phyloP scores from a whole-genome alignment of 2,888 invertebrate species.

The Hydropsyche betteni region DNA sequence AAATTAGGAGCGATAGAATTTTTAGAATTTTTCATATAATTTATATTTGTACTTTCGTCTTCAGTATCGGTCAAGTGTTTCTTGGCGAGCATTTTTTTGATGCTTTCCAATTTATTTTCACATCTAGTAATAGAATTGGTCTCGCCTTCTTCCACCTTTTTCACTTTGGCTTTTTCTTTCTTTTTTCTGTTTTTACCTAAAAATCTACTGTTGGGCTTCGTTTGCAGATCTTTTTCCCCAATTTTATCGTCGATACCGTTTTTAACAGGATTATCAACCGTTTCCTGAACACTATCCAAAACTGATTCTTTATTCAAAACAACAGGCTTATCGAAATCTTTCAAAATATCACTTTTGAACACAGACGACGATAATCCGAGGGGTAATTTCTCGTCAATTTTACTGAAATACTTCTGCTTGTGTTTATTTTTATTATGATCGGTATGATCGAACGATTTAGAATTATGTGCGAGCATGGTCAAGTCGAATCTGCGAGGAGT shows the following conservation, averaged over 20 bases:
- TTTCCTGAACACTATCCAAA: neutral
- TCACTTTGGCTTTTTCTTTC: slow-evolving; percentile 35
- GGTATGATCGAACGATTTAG: neutral
- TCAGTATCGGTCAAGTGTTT: neutral
- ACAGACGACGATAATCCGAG: neutral
- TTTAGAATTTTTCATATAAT: too few relatives aligned
- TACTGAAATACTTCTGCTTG: slow-evolving; percentile 13
- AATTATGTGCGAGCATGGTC: neutral
- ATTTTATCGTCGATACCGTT: neutral
- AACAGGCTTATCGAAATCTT: neutral
- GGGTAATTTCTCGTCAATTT: neutral
- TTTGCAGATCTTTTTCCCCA: neutral
- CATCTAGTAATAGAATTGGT: slow-evolving; percentile 41
- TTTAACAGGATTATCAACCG: neutral
- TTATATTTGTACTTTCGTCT: too few relatives aligned
- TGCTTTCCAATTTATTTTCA: slow-evolving; percentile 38
- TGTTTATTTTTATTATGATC: neutral
- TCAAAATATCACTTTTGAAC: too few relatives aligned
- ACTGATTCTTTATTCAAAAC: neutral
- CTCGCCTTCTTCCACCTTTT: slow-evolving; percentile 13
- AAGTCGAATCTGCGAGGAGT: neutral
- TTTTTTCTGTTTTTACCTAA: slow-evolving; percentile 39
- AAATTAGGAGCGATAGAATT: too few relatives aligned
- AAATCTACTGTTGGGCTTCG: slow-evolving; percentile 39
- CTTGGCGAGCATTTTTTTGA: slow-evolving; percentile 35